A percentile compares a stretch with the other conserved stretches of the same genome.
Evolutionary conservation across 2,888 invertebrate genomes (phyloP).

Genomic region (Formica aserva): DNA sequence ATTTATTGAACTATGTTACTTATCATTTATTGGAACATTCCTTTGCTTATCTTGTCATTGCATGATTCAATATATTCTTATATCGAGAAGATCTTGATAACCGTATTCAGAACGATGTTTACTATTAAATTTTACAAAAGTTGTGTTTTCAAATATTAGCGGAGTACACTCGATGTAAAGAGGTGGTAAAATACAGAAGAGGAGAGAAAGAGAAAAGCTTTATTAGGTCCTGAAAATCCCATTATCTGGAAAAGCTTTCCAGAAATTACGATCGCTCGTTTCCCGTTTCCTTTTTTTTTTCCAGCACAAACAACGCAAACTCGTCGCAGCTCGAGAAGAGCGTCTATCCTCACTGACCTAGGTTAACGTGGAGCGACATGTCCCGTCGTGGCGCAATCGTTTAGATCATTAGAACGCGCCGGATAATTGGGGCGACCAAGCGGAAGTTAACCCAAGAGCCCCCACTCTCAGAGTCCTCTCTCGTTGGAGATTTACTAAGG

Average conservation of each 20-base stretch:
- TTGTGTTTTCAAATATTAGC: constrained; percentile 52
- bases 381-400: constrained; percentile 64
- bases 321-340: constrained; percentile 31
- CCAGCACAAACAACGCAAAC: constrained; percentile 20
- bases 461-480: constrained; percentile 7
- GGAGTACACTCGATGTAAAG: constrained; percentile 22
- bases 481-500: constrained; percentile 44
- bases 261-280: constrained; percentile 62
- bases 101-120: background rate
- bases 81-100: background rate
- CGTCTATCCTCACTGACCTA: constrained; percentile 66
- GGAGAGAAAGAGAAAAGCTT: constrained; percentile 56
- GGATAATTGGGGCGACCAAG: constrained; percentile 63
- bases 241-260: constrained; percentile 64
- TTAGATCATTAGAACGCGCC: constrained; percentile 66
- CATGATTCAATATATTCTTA: constrained; percentile 12
- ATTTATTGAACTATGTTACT: background rate
- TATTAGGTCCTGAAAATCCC: constrained; percentile 63
- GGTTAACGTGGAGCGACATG: constrained; percentile 57
- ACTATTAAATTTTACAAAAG: constrained; percentile 19
- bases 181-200: constrained; percentile 19
- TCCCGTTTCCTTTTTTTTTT: constrained; percentile 15
- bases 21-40: background rate
- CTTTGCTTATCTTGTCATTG: background rate
- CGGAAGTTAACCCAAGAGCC: constrained; percentile 57